Evolutionary conservation across 2,888 invertebrate species (phyloP).

Genomic region (Napeogenes inachia): DNA sequence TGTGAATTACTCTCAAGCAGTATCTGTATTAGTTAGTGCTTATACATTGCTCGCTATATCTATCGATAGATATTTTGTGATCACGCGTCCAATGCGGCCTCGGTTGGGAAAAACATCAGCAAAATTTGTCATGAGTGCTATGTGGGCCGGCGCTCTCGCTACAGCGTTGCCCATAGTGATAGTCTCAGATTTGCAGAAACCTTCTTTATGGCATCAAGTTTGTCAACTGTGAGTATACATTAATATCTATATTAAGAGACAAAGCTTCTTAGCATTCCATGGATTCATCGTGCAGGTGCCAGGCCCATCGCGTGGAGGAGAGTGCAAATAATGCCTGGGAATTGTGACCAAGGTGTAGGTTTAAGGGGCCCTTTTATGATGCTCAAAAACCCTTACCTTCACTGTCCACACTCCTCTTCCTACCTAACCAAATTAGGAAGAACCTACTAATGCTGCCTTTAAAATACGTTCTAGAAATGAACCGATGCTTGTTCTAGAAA

Average conservation of each 20-base stretch:
- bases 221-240: slow-evolving; percentile 76
- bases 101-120: slow-evolving; percentile 85
- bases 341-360: too few relatives aligned
- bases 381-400: too few relatives aligned
- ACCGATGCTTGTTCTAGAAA: too few relatives aligned
- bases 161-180: slow-evolving; percentile 90
- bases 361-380: too few relatives aligned
- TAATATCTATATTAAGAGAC: background rate
- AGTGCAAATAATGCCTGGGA: too few relatives aligned
- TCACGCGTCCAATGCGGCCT: slow-evolving; percentile 91
- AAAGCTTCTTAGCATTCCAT: too few relatives aligned
- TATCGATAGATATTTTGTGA: slow-evolving; percentile 92
- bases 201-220: slow-evolving; percentile 70
- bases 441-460: too few relatives aligned
- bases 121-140: slow-evolving; percentile 81
- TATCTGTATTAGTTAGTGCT: slow-evolving; percentile 89
- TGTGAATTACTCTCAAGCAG: slow-evolving; percentile 85
- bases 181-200: slow-evolving; percentile 80
- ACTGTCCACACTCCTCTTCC: too few relatives aligned
- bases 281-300: too few relatives aligned
- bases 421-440: too few relatives aligned
- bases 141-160: slow-evolving; percentile 86
- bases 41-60: slow-evolving; percentile 95
- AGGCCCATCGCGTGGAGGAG: too few relatives aligned
- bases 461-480: too few relatives aligned